A percentile compares a stretch with the other conserved stretches of the same genome.
Evolutionary conservation across 2,888 invertebrate species (phyloP).

Genomic region (Drosophila sordidula): DNA sequence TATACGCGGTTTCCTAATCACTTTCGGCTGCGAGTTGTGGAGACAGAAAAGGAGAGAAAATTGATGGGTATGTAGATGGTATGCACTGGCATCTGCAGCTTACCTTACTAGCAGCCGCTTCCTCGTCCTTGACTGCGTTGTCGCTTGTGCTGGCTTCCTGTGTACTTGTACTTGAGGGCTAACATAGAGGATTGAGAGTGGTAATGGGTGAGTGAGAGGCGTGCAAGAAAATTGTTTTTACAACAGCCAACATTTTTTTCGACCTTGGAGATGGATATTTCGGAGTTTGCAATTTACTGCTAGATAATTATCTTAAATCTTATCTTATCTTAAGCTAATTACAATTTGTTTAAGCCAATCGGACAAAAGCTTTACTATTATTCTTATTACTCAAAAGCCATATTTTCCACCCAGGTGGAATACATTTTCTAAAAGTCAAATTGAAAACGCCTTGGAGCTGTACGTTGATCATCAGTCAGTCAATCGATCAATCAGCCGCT

Average conservation of each 20-base stretch:
- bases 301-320: too few relatives aligned
- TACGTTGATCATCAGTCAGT: not conserved
- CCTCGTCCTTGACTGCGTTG: not conserved
- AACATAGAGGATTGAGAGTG: not conserved
- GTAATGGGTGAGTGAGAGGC: not conserved
- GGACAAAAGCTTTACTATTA: too few relatives aligned
- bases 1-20: conserved; percentile 58
- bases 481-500: not conserved
- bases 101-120: conserved; percentile 7
- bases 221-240: too few relatives aligned
- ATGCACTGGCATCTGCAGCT: not conserved
- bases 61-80: not conserved
- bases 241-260: too few relatives aligned
- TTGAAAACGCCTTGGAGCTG: too few relatives aligned
- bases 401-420: too few relatives aligned
- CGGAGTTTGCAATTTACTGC: too few relatives aligned
- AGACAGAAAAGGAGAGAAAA: not conserved
- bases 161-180: conserved; percentile 7
- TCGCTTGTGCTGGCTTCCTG: conserved; percentile 6
- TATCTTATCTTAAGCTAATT: too few relatives aligned
- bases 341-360: too few relatives aligned
- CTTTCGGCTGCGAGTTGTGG: conserved; percentile 19
- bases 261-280: too few relatives aligned
- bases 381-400: too few relatives aligned
- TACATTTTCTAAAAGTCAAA: too few relatives aligned